Percentiles rank a stretch among this genome's conserved stretches.
These are phyloP conservation scores for Oscheius sp. DNA, from an alignment of 2,888 invertebrate genomes.

Conservation along the genomic window DNA sequence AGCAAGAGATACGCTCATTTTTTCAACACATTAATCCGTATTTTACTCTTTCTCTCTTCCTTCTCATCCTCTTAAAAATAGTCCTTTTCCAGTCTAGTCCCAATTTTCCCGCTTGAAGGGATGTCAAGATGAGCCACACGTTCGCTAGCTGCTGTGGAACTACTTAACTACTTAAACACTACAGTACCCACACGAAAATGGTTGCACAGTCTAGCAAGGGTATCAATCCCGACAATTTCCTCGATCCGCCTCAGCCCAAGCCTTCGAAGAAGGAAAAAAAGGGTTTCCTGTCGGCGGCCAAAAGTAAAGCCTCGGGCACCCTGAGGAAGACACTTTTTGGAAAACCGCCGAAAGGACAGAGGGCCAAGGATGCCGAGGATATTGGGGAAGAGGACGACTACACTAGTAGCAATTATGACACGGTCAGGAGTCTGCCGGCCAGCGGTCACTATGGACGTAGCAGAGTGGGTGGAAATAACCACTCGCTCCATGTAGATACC, in stretches of 20 bases:
- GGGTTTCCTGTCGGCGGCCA: constrained; percentile 47
- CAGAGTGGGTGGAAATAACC: constrained; percentile 44
- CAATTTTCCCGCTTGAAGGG: background rate
- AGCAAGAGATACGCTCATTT: too few species aligned
- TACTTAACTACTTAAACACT: background rate
- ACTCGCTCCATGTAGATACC: constrained; percentile 31
- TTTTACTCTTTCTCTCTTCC: background rate
- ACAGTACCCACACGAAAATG: constrained; percentile 12
- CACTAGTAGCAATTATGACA: constrained; percentile 56
- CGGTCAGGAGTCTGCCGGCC: constrained; percentile 60
- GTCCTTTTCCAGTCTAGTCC: background rate
- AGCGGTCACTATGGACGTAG: constrained; percentile 61
- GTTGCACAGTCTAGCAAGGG: constrained; percentile 30
- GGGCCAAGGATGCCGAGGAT: constrained; percentile 58
- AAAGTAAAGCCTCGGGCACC: constrained; percentile 52
- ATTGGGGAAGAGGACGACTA: constrained; percentile 52
- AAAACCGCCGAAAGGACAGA: constrained; percentile 43
- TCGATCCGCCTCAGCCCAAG: constrained; percentile 32
- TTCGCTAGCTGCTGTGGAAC: constrained; percentile 26
- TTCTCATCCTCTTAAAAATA: background rate
- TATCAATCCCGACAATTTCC: constrained; percentile 20
- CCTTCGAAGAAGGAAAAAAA: constrained; percentile 38
- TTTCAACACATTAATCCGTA: background rate
- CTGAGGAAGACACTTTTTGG: constrained; percentile 55
- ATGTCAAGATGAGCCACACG: constrained; percentile 31